Percentiles rank a stretch among this genome's conserved stretches.
Evolutionary conservation across 2,797 vertebrate genomes (phyloP).

Genomic region (Cyclura pinguis): DNA sequence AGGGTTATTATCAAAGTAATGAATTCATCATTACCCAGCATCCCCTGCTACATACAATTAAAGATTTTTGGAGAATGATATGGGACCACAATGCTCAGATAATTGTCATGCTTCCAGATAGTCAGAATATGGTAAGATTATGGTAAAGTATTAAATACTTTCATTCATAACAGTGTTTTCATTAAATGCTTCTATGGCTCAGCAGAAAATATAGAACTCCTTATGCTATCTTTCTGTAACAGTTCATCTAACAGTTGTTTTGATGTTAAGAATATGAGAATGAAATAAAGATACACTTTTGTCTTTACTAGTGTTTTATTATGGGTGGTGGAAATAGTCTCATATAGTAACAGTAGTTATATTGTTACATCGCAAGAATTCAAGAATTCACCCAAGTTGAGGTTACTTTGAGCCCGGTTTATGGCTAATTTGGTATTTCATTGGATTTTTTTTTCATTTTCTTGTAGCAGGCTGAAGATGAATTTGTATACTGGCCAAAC

Average conservation of each 20-base stretch:
- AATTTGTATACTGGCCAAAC: slow-evolving; percentile 88
- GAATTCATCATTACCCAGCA: slow-evolving; percentile 97
- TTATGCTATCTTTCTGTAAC: not conserved
- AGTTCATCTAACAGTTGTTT: not conserved
- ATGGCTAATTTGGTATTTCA: not conserved
- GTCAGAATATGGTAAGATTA: slow-evolving; percentile 85
- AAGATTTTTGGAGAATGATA: slow-evolving; percentile 98
- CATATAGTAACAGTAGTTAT: not conserved
- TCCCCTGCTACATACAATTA: slow-evolving; percentile 89
- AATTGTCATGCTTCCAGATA: slow-evolving; percentile 90
- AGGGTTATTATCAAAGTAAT: slow-evolving; percentile 92
- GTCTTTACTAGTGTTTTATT: not conserved
- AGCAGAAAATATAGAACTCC: not conserved
- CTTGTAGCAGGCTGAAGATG: slow-evolving; percentile 83
- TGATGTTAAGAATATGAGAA: not conserved
- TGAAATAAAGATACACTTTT: slow-evolving; percentile 1
- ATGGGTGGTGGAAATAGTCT: not conserved
- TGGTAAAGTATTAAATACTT: not conserved
- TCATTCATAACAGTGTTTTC: not conserved
- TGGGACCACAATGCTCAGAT: slow-evolving; percentile 94
- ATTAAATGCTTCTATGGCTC: slow-evolving; percentile 19
- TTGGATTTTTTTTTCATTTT: slow-evolving; percentile 4
- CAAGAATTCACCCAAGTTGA: not conserved
- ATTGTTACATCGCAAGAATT: too few species aligned
- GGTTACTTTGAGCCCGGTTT: not conserved